Base-by-base conservation (phyloP, 1,140 invertebrate genomes). In the Bombus impatiens region DNA sequence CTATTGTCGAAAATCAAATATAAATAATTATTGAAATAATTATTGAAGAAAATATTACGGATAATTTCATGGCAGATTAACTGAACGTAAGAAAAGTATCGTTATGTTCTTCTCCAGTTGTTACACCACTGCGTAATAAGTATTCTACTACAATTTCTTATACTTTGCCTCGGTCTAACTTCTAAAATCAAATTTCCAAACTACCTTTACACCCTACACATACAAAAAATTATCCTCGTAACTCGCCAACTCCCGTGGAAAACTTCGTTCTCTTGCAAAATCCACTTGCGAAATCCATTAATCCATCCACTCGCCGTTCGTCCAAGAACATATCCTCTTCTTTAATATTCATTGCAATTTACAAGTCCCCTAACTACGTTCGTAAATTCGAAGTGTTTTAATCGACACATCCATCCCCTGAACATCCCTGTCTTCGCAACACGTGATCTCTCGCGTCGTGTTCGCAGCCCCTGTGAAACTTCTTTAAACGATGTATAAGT, bases 311-410 rank as follows among this genome's bases (percentile, higher is more conserved):
- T 59, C 28, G 25, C 28, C 57, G 10, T 59, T 62, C 59, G 25
- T 3, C 25, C 57, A 28, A 12, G 10, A n/a, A n/a, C 59, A n/a
- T 12, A 13, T 62, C 47, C 47, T 53, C 47, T 53, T 53, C 59
- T 62, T 62, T 62, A 62, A 62, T 62, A 62, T 62, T 62, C n/a
- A 40, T 42, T 15, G 18, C 42, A 2, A 44, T 57, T 75, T 44
- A n/a, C 44, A 18, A 22, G 28, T 32, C 42, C n/a, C n/a, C 32
- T 18, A 8, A 40, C 53, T 10, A 59, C 75, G 12, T 28, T 59
- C 57, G 12, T n/a, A n/a, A 62, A 42, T 78, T n/a, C 57, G 40
- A 62, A 4, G 35, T 35, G n/a, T 62, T 78, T 78, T 78, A 78
- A 78, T 77, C 75, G 53, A 59, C 35, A 9, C 74, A 13, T 40